Conservation (phyloP, 2,113 vertebrate species). For the Danionella cerebrum region DNA sequence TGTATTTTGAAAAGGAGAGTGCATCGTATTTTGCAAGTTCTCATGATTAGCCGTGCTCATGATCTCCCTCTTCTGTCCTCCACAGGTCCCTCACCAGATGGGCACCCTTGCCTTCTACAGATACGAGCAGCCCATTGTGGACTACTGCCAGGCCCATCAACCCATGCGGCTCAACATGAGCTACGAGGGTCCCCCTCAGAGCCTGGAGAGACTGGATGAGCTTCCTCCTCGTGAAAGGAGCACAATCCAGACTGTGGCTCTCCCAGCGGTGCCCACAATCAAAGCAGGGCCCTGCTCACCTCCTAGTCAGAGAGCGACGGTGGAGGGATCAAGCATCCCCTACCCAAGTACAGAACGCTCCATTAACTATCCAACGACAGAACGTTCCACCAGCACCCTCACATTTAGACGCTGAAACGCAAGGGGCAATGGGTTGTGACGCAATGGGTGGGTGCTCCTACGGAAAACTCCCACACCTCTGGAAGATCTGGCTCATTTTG, state of each 20-base stretch:
- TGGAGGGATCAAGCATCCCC: constrained; percentile 47
- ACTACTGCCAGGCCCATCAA: constrained; percentile 75
- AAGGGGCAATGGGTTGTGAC: constrained; percentile 10
- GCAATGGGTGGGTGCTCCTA: no score
- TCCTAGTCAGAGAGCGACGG: constrained; percentile 54
- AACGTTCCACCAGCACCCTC: constrained; percentile 61
- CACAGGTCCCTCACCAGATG: constrained; percentile 73
- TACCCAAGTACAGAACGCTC: constrained; percentile 55
- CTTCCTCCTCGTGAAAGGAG: constrained; percentile 60
- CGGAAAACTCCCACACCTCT: no score
- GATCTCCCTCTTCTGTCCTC: constrained; percentile 12
- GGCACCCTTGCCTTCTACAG: constrained; percentile 71
- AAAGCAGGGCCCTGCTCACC: constrained; percentile 55
- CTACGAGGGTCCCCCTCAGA: constrained; percentile 64
- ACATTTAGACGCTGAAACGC: constrained; percentile 64
- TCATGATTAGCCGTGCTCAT: background rate
- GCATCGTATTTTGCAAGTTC: background rate
- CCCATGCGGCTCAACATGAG: constrained; percentile 71
- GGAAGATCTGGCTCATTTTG: background rate
- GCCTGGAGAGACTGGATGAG: constrained; percentile 61
- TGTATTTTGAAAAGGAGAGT: no score
- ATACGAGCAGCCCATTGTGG: constrained; percentile 71
- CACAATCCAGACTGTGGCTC: constrained; percentile 65
- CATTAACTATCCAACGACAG: constrained; percentile 52
- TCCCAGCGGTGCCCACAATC: constrained; percentile 59